Evolutionary conservation across 2,113 vertebrate genomes (phyloP), one percentile per base, ranked within the genome.

Genomic region (Poeciliopsis occidentalis): DNA sequence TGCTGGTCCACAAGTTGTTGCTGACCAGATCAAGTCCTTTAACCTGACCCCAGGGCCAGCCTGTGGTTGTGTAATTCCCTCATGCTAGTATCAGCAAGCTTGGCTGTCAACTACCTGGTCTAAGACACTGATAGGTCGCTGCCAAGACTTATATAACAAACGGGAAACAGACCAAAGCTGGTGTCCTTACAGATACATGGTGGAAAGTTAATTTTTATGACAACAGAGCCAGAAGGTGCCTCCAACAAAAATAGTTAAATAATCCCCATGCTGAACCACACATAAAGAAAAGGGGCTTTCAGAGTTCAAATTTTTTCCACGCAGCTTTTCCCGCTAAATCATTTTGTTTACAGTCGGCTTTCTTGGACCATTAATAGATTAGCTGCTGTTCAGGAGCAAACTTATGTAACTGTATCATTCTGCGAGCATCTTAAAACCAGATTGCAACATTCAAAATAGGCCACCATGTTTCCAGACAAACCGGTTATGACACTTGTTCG

Each of bases 81-180:
- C 69, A 76, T 51, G 80, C 84, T 78, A 39, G 62, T 73, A 83
- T 81, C 81, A 86, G 87, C 87, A 87, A 74, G 82, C 88, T 90
- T 84, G 89, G 86, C 86, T 89, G 83, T 78, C 76, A 73, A 78
- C 65, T 87, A 88, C 83, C 80, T 87, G 87, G 89, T 85, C 82
- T 77, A 87, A 67, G 80, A 76, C 82, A 83, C 78, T 60, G 69
- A 62, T 51, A 54, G 69, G 69, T 78, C 51, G 39, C 64, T 82
- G 87, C 80, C 90, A 85, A 82, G 66, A 83, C 92, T 94, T 92
- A 93, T 89, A 87, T 92, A 93, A 92, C 90, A 91, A 85, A 92
- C 27, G 67, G 75, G 63, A 85, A 81, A 77, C 66, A 82, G 27
- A 60, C 67, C 30, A 71, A 89, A 71, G 67, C 32, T 39, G 71